Conservation (phyloP, 1,140 invertebrate species). For the Bombus polaris region DNA sequence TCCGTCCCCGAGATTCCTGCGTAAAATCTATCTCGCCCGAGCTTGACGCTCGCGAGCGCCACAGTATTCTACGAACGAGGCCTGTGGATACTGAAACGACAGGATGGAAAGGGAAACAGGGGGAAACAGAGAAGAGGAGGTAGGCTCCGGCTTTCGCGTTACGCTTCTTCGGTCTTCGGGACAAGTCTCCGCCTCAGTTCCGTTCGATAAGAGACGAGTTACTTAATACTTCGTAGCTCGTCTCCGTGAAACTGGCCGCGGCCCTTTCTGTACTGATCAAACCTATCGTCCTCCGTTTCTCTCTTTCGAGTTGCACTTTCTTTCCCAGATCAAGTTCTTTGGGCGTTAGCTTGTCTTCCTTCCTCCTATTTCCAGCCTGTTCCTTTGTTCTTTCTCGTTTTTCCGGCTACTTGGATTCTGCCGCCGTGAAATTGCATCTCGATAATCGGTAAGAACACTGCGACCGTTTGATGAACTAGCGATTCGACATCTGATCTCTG, state of each 20-base stretch:
- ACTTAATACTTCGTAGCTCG: conserved; percentile 31
- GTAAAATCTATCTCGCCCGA: conserved; percentile 55
- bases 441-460: conserved; percentile 29
- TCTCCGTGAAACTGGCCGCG: neutral
- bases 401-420: conserved; percentile 4
- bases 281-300: neutral
- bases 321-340: neutral
- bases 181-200: neutral
- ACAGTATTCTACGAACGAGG: conserved; percentile 2
- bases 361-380: neutral
- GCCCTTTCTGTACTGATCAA: conserved; percentile 9
- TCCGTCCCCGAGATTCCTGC: conserved; percentile 54
- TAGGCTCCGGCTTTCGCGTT: neutral
- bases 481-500: conserved; percentile 52
- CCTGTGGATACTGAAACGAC: neutral
- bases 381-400: conserved; percentile 34
- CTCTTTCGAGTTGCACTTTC: too few species aligned
- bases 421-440: conserved; percentile 18
- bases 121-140: neutral
- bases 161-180: neutral
- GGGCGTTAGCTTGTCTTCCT: neutral
- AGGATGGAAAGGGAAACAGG: neutral
- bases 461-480: conserved; percentile 25
- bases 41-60: neutral
- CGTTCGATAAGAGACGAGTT: conserved; percentile 47